Base-by-base conservation (phyloP, 2,888 invertebrate genomes). In the Troilus luridus region DNA sequence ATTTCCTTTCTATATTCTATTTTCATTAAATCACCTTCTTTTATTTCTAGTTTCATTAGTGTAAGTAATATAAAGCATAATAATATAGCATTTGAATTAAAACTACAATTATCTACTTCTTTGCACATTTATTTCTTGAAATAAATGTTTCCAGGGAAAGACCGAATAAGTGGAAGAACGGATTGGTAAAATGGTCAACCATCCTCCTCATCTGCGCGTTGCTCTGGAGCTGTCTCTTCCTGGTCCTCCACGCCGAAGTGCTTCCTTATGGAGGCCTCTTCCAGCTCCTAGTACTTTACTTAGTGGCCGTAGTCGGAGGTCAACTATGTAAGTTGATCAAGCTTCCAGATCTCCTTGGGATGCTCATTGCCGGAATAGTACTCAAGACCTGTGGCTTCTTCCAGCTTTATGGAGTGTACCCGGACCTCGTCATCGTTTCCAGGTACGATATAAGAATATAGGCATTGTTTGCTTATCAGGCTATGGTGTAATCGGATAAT, bases 261-360 rank as follows among this genome's bases (percentile, higher is more conserved):
- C 77, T 91, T 21, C 59, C 88, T 6, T 17, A 59, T 12, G 92
- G 92, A 9, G 92, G 91, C 41, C 91, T 92, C 27, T 92, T 92
- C 58, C 88, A 89, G 62, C 89, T 92, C 27, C 27, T 92, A 77
- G 88, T 92, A 85, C 72, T 92, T 60, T n/a, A 88, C 24, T n/a
- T 92, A 10, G 19, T 64, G 3, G 91, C 91, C 5, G 58, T 88
- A 60, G 81, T 92, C 14, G 91, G 91, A 17, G 91, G 92, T 7
- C 27, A 54, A 21, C 19, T 92, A 14, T 88, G 64, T 12, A 27
- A 77, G 59, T 41, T 91, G 11, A 81, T 92, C 0, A 88, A 85
- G 59, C 91, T 95, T 5, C 95, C 96, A 1, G 95, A 96, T n/a
- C 95, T 96, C 93, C 94, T 96, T 91, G 96, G 96, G 10, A 96